Conservation (phyloP, 2,888 invertebrate species). For the Malthinus seriepunctatus region DNA sequence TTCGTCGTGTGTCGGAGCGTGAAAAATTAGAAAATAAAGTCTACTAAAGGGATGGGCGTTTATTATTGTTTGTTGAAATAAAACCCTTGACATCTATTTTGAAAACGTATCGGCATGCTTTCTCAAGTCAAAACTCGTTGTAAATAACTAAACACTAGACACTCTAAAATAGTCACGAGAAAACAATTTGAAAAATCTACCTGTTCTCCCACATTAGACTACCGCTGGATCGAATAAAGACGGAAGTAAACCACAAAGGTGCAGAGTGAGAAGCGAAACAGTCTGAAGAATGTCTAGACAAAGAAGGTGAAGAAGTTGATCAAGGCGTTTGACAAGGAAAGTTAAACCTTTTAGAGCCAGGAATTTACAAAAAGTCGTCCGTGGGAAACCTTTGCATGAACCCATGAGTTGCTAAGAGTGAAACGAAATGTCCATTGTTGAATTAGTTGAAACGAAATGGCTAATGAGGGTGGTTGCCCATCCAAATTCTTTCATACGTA, state of each 20-base stretch:
- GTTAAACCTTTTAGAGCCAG: slow-evolving; percentile 45
- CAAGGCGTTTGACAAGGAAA: slow-evolving; percentile 40
- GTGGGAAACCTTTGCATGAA: slow-evolving; percentile 52
- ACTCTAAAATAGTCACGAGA: slow-evolving; percentile 18
- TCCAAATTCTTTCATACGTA: slow-evolving; percentile 44
- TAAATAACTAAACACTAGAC: slow-evolving; percentile 20
- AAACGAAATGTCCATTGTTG: slow-evolving; percentile 28
- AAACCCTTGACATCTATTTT: neutral
- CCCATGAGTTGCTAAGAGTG: slow-evolving; percentile 31
- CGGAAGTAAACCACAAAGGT: slow-evolving; percentile 22
- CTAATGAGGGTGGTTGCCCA: slow-evolving; percentile 30
- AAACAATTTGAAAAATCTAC: slow-evolving; percentile 32
- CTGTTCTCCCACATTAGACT: slow-evolving; percentile 28
- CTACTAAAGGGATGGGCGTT: neutral
- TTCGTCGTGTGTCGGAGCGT: too few relatives aligned
- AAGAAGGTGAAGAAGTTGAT: slow-evolving; percentile 38
- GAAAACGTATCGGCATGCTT: slow-evolving; percentile 1
- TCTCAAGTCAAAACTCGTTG: slow-evolving; percentile 15
- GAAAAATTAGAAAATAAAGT: too few relatives aligned
- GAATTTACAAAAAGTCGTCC: slow-evolving; percentile 53
- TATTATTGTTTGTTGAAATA: neutral
- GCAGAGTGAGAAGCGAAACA: slow-evolving; percentile 28
- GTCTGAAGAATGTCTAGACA: slow-evolving; percentile 50
- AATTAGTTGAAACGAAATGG: slow-evolving; percentile 24
- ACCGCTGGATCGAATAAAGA: slow-evolving; percentile 23